Evolutionary conservation across 2,888 invertebrate species (phyloP).

Genomic region (Sussaba pulchella): DNA sequence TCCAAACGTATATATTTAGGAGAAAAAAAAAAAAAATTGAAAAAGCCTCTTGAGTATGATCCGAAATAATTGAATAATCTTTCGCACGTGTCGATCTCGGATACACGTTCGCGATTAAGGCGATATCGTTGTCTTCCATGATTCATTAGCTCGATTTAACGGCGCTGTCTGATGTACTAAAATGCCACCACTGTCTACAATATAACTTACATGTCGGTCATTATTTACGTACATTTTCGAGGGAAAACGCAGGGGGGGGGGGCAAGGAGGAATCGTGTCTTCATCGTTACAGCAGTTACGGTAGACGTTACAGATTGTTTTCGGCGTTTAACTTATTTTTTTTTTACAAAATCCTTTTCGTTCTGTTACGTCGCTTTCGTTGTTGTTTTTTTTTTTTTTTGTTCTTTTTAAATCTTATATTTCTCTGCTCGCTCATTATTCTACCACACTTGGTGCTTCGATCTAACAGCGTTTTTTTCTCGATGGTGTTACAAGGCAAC

Average conservation of each 20-base stretch:
- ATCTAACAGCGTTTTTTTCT: constrained; percentile 19
- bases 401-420: constrained; percentile 5
- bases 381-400: constrained; percentile 29
- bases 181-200: constrained; percentile 80
- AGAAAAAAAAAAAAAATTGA: too few species aligned
- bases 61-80: constrained; percentile 61
- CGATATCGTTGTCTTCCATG: constrained; percentile 39
- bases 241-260: constrained; percentile 21
- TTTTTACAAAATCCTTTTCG: constrained; percentile 37
- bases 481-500: constrained; percentile 26
- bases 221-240: constrained; percentile 66
- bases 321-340: constrained; percentile 44
- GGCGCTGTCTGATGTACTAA: constrained; percentile 82
- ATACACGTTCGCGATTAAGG: not conserved
- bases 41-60: too few species aligned
- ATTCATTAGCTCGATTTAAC: constrained; percentile 57
- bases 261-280: constrained; percentile 44
- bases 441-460: constrained; percentile 32
- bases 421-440: not conserved
- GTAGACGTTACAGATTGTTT: constrained; percentile 49
- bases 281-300: constrained; percentile 54
- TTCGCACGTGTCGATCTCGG: constrained; percentile 36
- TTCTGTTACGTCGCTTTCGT: constrained; percentile 21
- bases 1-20: too few species aligned
- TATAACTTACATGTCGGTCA: constrained; percentile 73